phyloP scores from a whole-genome alignment of 1,140 invertebrate species.

The Brachionus koreanus region DNA sequence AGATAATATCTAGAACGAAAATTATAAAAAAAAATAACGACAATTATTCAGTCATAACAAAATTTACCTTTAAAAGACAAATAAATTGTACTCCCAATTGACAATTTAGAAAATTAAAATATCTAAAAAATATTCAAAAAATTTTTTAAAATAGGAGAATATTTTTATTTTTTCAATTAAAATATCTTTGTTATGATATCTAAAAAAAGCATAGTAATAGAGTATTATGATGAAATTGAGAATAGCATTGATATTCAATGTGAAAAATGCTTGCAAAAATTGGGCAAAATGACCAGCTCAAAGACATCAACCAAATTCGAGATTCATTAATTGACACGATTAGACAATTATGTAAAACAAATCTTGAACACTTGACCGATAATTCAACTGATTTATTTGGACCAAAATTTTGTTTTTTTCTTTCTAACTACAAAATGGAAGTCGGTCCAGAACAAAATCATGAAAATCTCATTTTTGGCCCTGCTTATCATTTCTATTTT shows the following conservation, averaged over 20 bases:
- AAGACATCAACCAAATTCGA: not conserved
- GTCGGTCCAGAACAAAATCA: not conserved
- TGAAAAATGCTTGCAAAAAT: not conserved
- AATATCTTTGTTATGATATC: not conserved
- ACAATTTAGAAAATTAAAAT: no score
- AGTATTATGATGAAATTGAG: not conserved
- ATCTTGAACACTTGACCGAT: not conserved
- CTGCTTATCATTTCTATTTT: constrained; percentile 16
- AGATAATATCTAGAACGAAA: no score
- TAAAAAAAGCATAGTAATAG: not conserved
- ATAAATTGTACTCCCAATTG: no score
- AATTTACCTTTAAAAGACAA: no score
- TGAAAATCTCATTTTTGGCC: not conserved
- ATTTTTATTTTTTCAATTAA: not conserved
- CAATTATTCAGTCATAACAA: no score
- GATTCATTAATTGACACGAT: not conserved
- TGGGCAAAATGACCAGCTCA: not conserved
- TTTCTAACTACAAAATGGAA: not conserved
- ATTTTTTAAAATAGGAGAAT: no score
- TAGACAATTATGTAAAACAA: not conserved
- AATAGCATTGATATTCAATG: not conserved
- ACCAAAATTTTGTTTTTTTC: not conserved
- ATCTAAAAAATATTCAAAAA: no score
- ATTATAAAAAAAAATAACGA: no score
- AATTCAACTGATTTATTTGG: not conserved